A percentile compares a stretch with the other conserved stretches of the same genome.
These are phyloP conservation scores for Symphodus melops DNA, from an alignment of 2,113 vertebrate species.

Conservation along the genomic window DNA sequence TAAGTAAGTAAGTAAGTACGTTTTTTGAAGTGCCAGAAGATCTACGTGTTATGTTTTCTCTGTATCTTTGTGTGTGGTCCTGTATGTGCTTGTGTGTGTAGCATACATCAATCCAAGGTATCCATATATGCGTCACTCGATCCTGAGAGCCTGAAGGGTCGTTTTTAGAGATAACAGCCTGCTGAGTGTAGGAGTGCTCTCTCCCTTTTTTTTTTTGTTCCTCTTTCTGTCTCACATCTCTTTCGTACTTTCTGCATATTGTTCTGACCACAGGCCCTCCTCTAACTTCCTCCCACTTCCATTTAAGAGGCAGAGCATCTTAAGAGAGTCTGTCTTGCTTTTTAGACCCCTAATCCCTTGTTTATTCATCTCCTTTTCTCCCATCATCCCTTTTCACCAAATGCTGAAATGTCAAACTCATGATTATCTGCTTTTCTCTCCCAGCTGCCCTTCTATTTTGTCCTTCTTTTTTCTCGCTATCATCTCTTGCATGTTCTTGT, in stretches of 20 bases:
- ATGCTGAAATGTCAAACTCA: conserved; percentile 68
- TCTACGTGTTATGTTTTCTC: conserved; percentile 20
- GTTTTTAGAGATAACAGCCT: conserved; percentile 54
- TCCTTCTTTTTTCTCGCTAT: conserved; percentile 14
- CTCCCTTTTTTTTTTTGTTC: conserved; percentile 41
- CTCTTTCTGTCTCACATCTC: conserved; percentile 19
- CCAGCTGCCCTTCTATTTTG: conserved; percentile 31
- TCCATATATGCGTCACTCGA: conserved; percentile 52
- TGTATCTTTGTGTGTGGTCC: not conserved
- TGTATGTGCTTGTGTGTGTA: not conserved
- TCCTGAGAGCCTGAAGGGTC: conserved; percentile 40
- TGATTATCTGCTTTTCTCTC: conserved; percentile 59
- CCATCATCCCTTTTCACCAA: conserved; percentile 58
- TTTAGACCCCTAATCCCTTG: conserved; percentile 56
- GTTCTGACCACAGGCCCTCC: conserved; percentile 60
- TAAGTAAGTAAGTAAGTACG: too few relatives aligned
- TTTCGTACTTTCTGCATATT: conserved; percentile 36
- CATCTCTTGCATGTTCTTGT: not conserved
- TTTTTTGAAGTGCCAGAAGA: too few relatives aligned
- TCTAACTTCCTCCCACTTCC: conserved; percentile 58
- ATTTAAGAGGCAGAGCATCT: conserved; percentile 56
- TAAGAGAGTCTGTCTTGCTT: conserved; percentile 44
- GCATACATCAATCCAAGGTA: conserved; percentile 30
- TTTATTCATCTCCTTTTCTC: conserved; percentile 63
- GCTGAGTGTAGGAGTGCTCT: conserved; percentile 55